Percentiles rank a stretch among this genome's conserved stretches.
Evolutionary conservation across 2,888 invertebrate species (phyloP).

Genomic region (Drosophila buzzatii): DNA sequence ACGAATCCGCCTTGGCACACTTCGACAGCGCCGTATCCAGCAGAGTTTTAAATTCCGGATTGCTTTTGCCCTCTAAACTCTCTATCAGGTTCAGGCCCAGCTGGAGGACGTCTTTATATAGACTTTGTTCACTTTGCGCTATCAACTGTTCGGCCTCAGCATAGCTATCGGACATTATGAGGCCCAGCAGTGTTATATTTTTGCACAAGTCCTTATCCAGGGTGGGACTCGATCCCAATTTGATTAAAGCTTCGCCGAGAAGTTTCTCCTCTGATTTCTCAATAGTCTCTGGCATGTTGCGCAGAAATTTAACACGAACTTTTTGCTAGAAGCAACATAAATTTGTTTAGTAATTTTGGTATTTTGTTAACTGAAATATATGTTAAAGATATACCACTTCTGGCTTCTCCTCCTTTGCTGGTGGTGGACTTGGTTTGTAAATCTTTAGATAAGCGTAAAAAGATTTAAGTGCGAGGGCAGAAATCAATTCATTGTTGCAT

Average conservation of each 20-base stretch:
- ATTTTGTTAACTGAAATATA: neutral
- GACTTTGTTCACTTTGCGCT: neutral
- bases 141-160: constrained; percentile 76
- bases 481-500: constrained; percentile 89
- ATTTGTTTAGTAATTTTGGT: too few relatives aligned
- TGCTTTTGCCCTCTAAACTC: constrained; percentile 16
- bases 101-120: constrained; percentile 40
- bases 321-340: constrained; percentile 86
- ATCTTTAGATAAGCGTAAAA: constrained; percentile 90
- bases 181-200: constrained; percentile 89
- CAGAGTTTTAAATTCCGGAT: constrained; percentile 63
- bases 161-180: constrained; percentile 89
- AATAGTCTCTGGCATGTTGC: constrained; percentile 95
- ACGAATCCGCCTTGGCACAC: constrained; percentile 36
- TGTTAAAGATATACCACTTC: constrained; percentile 58
- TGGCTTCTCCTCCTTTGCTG: constrained; percentile 83
- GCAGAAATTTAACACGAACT: constrained; percentile 91
- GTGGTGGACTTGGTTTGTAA: constrained; percentile 59
- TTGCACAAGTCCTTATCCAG: constrained; percentile 84
- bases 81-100: constrained; percentile 24
- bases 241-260: constrained; percentile 49
- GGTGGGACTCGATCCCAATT: constrained; percentile 19
- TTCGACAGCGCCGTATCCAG: constrained; percentile 68
- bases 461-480: constrained; percentile 90
- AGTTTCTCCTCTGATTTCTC: constrained; percentile 86